These are phyloP conservation scores for Eristalis tenax DNA, from an alignment of 2,888 invertebrate genomes.

Conservation along the genomic window DNA sequence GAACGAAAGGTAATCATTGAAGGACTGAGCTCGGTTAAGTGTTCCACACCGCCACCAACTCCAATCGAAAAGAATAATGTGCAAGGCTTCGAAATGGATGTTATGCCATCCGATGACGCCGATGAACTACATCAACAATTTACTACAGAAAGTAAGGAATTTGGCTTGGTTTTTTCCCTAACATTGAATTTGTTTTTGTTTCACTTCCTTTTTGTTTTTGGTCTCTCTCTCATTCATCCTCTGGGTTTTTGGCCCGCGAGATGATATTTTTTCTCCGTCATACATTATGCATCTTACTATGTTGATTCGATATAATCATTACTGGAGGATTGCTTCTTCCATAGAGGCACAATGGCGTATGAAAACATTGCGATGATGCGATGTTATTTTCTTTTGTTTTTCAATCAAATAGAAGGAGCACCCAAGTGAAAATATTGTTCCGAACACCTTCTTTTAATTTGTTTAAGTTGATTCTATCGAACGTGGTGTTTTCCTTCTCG, in stretches of 20 bases:
- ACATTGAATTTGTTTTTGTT: not conserved
- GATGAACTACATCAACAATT: not conserved
- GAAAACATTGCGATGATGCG: no score
- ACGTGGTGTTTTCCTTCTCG: no score
- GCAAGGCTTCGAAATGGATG: not conserved
- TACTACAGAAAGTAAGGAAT: slow-evolving; percentile 25
- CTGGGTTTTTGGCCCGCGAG: no score
- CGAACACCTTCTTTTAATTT: no score
- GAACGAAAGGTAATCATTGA: not conserved
- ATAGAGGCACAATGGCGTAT: no score
- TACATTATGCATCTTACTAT: no score
- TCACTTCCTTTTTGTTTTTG: not conserved
- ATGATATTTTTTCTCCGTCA: not conserved
- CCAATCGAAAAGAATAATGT: slow-evolving; percentile 54
- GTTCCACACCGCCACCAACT: slow-evolving; percentile 63
- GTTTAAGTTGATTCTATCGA: no score
- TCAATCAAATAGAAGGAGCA: no score
- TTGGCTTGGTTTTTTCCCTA: not conserved
- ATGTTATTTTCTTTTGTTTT: no score
- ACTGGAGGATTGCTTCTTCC: no score
- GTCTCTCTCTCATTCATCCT: not conserved
- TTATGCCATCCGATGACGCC: not conserved
- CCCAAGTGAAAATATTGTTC: no score
- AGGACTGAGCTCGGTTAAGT: slow-evolving; percentile 7
- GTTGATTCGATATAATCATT: no score